Conservation (phyloP, 2,888 invertebrate genomes). For the Labia minor region DNA sequence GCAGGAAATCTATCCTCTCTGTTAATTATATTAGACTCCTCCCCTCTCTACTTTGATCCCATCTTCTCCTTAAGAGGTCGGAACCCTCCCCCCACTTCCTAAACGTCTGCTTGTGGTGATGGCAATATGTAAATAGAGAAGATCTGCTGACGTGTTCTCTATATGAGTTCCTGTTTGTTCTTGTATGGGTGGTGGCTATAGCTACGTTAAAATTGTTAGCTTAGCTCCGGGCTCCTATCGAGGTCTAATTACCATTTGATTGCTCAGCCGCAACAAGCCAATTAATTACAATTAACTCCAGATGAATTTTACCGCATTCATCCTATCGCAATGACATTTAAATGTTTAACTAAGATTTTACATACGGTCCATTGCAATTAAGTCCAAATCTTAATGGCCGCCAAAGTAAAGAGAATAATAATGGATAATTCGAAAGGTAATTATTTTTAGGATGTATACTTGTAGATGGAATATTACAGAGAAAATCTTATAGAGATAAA, state of each 20-base stretch:
- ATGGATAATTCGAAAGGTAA: too few relatives aligned
- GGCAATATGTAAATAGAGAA: conserved; percentile 7
- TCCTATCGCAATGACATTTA: background rate
- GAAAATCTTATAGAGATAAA: too few relatives aligned
- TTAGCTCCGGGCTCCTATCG: background rate
- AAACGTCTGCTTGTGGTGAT: background rate
- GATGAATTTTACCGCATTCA: background rate
- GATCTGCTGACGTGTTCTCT: background rate
- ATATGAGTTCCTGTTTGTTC: background rate
- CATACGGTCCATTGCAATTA: too few relatives aligned
- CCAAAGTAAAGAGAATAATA: too few relatives aligned
- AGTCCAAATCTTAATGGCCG: too few relatives aligned
- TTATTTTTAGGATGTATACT: too few relatives aligned
- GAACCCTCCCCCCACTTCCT: background rate
- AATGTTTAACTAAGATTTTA: conserved; percentile 4
- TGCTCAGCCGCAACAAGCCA: background rate
- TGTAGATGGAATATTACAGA: too few relatives aligned
- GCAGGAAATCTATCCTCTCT: background rate
- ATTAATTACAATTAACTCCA: conserved; percentile 13
- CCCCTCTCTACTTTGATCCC: background rate
- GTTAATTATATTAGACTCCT: background rate
- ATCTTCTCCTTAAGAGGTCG: background rate
- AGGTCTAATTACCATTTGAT: conserved; percentile 13
- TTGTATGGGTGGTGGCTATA: background rate
- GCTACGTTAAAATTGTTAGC: background rate